phyloP scores from a whole-genome alignment of 2,113 vertebrate genomes.

The Centropristis striata region DNA sequence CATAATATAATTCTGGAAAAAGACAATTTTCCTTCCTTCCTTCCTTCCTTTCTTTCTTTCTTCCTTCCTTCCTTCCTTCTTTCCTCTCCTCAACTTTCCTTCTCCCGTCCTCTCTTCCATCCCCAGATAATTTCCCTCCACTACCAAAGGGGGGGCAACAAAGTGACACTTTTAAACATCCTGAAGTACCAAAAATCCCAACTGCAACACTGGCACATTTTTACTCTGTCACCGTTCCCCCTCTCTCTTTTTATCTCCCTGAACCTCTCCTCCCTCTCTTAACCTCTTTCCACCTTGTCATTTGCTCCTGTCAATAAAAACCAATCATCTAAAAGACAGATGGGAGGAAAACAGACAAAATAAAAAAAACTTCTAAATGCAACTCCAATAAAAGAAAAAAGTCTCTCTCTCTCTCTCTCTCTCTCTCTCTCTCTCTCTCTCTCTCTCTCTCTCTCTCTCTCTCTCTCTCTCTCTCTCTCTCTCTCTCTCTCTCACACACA shows the following conservation, averaged over 20 bases:
- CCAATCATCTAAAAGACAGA: not conserved
- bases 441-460: not conserved
- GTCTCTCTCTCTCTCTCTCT: not conserved
- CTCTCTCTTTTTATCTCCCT: not conserved
- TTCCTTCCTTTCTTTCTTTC: too few relatives aligned
- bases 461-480: not conserved
- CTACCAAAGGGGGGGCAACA: conserved; percentile 76
- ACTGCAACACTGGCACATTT: not conserved
- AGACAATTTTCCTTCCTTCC: too few relatives aligned
- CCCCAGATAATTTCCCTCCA: conserved; percentile 27
- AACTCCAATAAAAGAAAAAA: not conserved
- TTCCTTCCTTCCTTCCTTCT: too few relatives aligned
- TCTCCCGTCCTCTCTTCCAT: not conserved
- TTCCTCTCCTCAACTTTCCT: too few relatives aligned
- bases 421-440: not conserved
- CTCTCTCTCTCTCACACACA: not conserved
- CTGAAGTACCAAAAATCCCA: not conserved
- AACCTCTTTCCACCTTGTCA: not conserved
- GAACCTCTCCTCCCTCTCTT: not conserved
- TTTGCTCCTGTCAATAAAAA: not conserved
- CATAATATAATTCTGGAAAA: too few relatives aligned
- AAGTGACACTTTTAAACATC: conserved; percentile 50
- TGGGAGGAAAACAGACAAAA: not conserved
- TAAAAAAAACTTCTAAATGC: not conserved
- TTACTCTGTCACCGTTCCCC: not conserved